phyloP scores from a whole-genome alignment of 2,797 vertebrate species.

The Mergus octosetaceus region DNA sequence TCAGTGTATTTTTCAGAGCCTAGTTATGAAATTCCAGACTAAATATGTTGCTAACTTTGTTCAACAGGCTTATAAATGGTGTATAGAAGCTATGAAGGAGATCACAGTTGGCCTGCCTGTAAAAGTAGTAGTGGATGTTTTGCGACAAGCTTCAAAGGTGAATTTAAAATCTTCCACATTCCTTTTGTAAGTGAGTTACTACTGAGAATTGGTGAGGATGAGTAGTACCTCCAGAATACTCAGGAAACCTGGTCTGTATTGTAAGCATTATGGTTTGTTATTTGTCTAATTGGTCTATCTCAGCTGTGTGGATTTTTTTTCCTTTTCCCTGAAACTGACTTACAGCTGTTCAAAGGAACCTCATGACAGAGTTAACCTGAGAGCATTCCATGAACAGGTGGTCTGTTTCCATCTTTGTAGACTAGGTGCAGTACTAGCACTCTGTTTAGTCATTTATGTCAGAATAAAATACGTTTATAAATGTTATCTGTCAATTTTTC shows the following conservation, averaged over 20 bases:
- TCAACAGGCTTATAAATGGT: slow-evolving; percentile 96
- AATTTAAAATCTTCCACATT: neutral
- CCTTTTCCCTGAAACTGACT: neutral
- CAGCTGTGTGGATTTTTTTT: neutral
- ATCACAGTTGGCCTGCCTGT: slow-evolving; percentile 94
- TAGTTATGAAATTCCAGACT: neutral
- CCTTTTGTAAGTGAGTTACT: neutral
- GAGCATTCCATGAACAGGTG: accelerated
- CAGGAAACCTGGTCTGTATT: neutral
- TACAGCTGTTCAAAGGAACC: neutral
- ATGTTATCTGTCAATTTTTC: neutral
- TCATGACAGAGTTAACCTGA: neutral
- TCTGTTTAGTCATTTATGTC: neutral
- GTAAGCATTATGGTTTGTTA: neutral
- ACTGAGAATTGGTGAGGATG: neutral
- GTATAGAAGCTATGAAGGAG: slow-evolving; percentile 99
- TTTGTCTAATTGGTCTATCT: neutral
- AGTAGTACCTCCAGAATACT: neutral
- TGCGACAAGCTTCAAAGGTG: slow-evolving; percentile 98
- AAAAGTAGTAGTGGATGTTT: slow-evolving; percentile 96
- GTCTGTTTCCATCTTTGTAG: neutral
- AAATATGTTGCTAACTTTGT: neutral
- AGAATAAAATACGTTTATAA: neutral
- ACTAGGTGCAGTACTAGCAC: neutral
- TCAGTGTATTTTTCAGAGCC: neutral